Base-by-base conservation (phyloP, 2,888 invertebrate species). In the Dynastes hyllus region DNA sequence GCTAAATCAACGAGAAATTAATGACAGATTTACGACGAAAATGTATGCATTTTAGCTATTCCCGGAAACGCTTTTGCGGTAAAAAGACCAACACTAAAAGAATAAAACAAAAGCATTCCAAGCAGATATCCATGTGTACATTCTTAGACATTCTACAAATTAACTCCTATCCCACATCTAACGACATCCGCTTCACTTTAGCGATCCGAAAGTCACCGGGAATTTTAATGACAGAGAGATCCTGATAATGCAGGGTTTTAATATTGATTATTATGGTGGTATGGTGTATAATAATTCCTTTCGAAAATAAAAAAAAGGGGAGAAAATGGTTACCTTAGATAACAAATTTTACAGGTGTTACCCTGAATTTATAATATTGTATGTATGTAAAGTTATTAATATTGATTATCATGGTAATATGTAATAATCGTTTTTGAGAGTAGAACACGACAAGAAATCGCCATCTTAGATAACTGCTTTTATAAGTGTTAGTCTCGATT, bases 161-260 rank as follows among this genome's bases (percentile, higher is more conserved):
- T 69, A 51, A n/a, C 9, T 22, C 4, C 40, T 27, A 40, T n/a
- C 66, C 69, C 29, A 51, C 69, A 69, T 51, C 51, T 69, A 29
- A 50, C 51, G n/a, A 58, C 58, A 73, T 73, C 73, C 73, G 73
- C 11, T 73, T 58, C 40, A 40, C 11, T 58, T 40, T 9, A 37
- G 40, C 32, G 40, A 16, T 16, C 29, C n/a, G 22, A 55, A 55
- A 73, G 58, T 73, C 73, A 73, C 37, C 22, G 73, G 58, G 58
- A 73, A 73, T 73, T 73, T 73, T 40, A 73, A 73, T 73, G 73
- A 73, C 73, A 73, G 45, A 61, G 73, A 73, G 73, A 58, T 37
- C 51, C 58, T 73, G 73, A 73, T 73, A 58, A 73, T 22, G 13
- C 16, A 58, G 40, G 55, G 58, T 58, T 40, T 40, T 73, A 58